Evolutionary conservation across 2,888 invertebrate species (phyloP).

Genomic region (Macrosoma leucophasiata): DNA sequence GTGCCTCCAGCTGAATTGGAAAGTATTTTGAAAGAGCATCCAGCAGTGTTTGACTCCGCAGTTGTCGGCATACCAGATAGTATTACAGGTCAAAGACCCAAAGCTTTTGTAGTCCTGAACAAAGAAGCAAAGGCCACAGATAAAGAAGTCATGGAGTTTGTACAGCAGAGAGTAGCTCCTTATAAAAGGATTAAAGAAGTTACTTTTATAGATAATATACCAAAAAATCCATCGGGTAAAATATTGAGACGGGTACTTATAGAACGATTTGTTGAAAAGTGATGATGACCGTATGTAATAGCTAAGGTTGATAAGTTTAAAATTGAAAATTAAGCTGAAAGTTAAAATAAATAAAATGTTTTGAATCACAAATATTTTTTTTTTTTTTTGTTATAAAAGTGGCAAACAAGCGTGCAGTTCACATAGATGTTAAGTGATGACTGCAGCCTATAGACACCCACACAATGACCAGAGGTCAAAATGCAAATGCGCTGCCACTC

Average conservation of each 20-base stretch:
- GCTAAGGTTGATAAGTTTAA: not conserved
- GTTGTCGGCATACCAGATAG: slow-evolving; percentile 86
- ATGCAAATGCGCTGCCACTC: no score
- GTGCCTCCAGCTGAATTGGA: slow-evolving; percentile 94
- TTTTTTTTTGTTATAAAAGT: no score
- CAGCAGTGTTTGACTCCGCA: slow-evolving; percentile 85
- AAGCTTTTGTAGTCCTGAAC: slow-evolving; percentile 81
- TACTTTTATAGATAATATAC: slow-evolving; percentile 79
- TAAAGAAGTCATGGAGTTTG: slow-evolving; percentile 77
- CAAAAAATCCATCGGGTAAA: slow-evolving; percentile 86
- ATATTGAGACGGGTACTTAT: slow-evolving; percentile 79
- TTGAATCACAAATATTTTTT: no score
- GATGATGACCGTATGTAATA: not conserved
- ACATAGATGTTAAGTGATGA: no score
- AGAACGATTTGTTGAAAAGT: slow-evolving; percentile 30
- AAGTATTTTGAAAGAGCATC: slow-evolving; percentile 81
- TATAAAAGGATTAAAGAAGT: slow-evolving; percentile 85
- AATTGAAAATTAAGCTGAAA: slow-evolving; percentile 6
- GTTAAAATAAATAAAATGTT: no score
- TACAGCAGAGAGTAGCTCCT: slow-evolving; percentile 81
- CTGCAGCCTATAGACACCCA: no score
- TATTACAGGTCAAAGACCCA: slow-evolving; percentile 82
- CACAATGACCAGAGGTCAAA: no score
- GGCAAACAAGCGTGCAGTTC: no score
- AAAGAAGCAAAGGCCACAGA: slow-evolving; percentile 51